Conservation (phyloP, 2,888 invertebrate genomes). For the Ormyrus rosae region DNA sequence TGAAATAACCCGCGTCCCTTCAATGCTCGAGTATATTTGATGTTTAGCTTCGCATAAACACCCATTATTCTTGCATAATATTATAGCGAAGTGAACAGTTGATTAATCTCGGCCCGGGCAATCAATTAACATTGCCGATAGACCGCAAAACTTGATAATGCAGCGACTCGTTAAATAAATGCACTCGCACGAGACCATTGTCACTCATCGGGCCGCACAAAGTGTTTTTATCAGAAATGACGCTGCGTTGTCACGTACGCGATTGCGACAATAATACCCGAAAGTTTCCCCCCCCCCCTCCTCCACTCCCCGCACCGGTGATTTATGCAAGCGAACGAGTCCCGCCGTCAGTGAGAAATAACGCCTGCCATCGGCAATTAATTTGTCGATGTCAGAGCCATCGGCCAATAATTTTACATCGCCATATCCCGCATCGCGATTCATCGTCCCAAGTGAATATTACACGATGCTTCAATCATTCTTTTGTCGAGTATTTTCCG, state of each 20-base stretch:
- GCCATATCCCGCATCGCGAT: background rate
- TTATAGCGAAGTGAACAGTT: too few species aligned
- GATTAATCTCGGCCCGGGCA: too few species aligned
- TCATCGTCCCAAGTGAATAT: constrained; percentile 6
- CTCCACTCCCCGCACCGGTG: background rate
- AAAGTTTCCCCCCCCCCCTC: background rate
- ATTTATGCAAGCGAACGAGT: constrained; percentile 34
- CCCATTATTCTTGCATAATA: background rate
- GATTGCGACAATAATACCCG: constrained; percentile 32
- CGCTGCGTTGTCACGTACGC: background rate
- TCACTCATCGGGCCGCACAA: background rate
- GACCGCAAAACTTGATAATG: background rate
- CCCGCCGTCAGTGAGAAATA: constrained; percentile 11
- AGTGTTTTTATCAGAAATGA: constrained; percentile 4
- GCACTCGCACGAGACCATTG: background rate
- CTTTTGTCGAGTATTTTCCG: background rate
- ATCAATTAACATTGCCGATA: background rate
- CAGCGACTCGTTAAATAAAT: constrained; percentile 13
- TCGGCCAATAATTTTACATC: constrained; percentile 37
- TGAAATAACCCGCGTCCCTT: too few species aligned
- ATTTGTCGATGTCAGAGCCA: constrained; percentile 24
- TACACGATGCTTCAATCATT: background rate
- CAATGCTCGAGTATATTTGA: too few species aligned
- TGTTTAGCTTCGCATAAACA: background rate
- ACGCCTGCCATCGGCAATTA: constrained; percentile 36